Evolutionary conservation across 2,888 invertebrate genomes (phyloP).

Genomic region (Brachyopa scutellaris): DNA sequence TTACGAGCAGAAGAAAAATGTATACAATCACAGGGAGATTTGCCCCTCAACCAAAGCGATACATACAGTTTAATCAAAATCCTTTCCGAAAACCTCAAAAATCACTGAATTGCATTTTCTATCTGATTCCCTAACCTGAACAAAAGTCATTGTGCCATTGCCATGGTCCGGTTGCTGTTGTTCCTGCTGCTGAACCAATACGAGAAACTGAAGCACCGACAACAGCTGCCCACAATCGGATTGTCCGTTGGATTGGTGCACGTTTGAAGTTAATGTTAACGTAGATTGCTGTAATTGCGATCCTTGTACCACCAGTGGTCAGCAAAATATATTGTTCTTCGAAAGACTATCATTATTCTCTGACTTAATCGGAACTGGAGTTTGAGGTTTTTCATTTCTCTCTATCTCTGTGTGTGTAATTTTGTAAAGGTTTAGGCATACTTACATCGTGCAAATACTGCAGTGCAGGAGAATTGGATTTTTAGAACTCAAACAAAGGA

Average conservation of each 20-base stretch:
- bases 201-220: constrained; percentile 16
- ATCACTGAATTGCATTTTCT: constrained; percentile 72
- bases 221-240: constrained; percentile 54
- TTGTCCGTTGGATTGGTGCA: constrained; percentile 61
- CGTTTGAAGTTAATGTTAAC: constrained; percentile 72
- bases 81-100: constrained; percentile 69
- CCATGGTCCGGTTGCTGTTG: constrained; percentile 62
- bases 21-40: constrained; percentile 22
- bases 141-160: constrained; percentile 68
- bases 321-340: constrained; percentile 72
- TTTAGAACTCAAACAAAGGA: constrained; percentile 57
- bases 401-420: not conserved
- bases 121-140: constrained; percentile 64
- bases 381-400: constrained; percentile 67
- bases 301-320: constrained; percentile 71
- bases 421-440: no score
- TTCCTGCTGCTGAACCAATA: constrained; percentile 48
- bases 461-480: constrained; percentile 34
- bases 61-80: constrained; percentile 71
- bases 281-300: constrained; percentile 71
- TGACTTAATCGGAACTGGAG: constrained; percentile 72
- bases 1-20: constrained; percentile 44
- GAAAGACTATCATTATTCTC: constrained; percentile 72
- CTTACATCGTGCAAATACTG: constrained; percentile 22
- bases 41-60: constrained; percentile 41